Conservation (phyloP, 2,797 vertebrate genomes). For the Enteromius mattozi region DNA sequence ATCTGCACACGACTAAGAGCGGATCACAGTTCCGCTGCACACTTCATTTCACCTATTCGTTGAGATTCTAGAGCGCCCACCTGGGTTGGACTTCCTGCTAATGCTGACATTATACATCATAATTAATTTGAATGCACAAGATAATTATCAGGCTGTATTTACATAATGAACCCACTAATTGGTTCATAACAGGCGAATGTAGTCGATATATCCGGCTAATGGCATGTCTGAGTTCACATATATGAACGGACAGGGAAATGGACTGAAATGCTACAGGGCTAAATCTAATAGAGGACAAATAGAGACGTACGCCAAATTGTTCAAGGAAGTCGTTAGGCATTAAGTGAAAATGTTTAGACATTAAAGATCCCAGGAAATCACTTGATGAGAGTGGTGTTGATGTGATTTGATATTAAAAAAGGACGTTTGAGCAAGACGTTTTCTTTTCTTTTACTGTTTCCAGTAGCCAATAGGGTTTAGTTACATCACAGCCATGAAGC, state of each 20-base stretch:
- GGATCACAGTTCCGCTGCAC: background rate
- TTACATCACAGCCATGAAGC: background rate
- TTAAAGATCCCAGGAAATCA: conserved; percentile 9
- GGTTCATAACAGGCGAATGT: conserved; percentile 65
- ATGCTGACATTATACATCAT: conserved; percentile 69
- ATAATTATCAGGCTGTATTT: conserved; percentile 73
- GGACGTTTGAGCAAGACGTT: background rate
- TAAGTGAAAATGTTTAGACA: conserved; percentile 53
- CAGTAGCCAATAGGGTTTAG: background rate
- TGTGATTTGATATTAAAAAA: background rate
- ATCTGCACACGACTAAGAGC: conserved; percentile 52
- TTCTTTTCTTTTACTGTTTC: background rate
- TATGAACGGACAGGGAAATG: conserved; percentile 50
- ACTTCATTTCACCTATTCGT: conserved; percentile 58
- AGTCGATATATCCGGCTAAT: conserved; percentile 73
- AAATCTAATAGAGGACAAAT: conserved; percentile 18
- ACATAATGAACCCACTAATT: conserved; percentile 77
- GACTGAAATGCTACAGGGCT: conserved; percentile 54
- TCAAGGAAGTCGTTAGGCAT: conserved; percentile 16
- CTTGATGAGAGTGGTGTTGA: background rate
- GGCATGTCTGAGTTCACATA: conserved; percentile 59
- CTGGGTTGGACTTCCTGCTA: conserved; percentile 55
- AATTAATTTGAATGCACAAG: conserved; percentile 74
- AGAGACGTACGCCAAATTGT: conserved; percentile 38
- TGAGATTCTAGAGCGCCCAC: conserved; percentile 54